A percentile compares a stretch with the other conserved stretches of the same genome.
phyloP scores from a whole-genome alignment of 2,888 invertebrate genomes.

The Micoletzkya japonica region DNA sequence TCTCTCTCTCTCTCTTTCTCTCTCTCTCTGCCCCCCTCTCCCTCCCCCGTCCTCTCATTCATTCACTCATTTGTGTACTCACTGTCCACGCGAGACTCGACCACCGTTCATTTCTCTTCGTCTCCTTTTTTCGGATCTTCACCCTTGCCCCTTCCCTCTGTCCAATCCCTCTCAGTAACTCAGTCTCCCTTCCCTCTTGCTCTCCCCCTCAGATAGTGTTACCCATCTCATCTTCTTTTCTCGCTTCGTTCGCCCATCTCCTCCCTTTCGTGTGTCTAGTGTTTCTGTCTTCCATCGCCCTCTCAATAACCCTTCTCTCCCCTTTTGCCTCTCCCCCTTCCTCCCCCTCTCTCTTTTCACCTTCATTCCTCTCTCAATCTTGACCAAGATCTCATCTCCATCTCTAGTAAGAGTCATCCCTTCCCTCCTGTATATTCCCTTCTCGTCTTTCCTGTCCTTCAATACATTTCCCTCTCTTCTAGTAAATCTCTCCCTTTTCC shows the following conservation, averaged over 20 bases:
- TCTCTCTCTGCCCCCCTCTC: background rate
- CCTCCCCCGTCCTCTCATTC: background rate
- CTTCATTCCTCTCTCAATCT: background rate
- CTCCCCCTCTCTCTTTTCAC: conserved; percentile 1
- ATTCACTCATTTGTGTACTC: background rate
- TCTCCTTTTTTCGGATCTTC: background rate
- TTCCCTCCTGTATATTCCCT: too few relatives aligned
- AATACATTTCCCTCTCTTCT: too few relatives aligned
- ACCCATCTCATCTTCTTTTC: too few relatives aligned
- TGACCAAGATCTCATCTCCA: background rate
- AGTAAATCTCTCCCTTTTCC: background rate
- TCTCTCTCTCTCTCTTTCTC: background rate
- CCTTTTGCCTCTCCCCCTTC: background rate
- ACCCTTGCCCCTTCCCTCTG: background rate
- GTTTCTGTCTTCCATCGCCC: background rate
- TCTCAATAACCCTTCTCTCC: background rate
- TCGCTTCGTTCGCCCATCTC: too few relatives aligned
- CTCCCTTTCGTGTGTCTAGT: background rate
- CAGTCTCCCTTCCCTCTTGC: background rate
- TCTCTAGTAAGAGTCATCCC: too few relatives aligned
- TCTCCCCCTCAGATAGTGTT: too few relatives aligned
- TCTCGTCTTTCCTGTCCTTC: too few relatives aligned
- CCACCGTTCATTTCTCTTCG: too few relatives aligned
- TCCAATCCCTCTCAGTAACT: background rate
- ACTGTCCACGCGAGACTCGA: too few relatives aligned